Evolutionary conservation across 2,888 invertebrate species (phyloP).

Genomic region (Lepeophtheirus nordmannii): DNA sequence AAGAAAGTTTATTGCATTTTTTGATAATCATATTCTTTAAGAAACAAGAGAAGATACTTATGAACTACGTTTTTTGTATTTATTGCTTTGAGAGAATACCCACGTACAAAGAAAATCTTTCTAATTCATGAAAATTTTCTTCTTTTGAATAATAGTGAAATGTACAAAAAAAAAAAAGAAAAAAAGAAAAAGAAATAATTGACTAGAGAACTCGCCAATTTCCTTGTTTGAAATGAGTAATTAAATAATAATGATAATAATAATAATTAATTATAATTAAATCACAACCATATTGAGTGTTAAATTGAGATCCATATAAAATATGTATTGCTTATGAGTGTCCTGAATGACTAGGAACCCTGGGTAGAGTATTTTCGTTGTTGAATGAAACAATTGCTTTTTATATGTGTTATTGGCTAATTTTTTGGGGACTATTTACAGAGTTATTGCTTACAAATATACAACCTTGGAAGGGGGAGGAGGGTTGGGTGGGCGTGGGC

Average conservation of each 20-base stretch:
- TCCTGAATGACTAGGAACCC: no score
- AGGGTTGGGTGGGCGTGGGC: background rate
- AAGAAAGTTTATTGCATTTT: no score
- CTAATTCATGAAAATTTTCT: background rate
- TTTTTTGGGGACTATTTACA: background rate
- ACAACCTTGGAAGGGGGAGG: background rate
- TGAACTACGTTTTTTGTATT: background rate
- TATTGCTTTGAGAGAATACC: conserved; percentile 6
- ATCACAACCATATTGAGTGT: conserved; percentile 1
- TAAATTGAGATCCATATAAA: conserved; percentile 1
- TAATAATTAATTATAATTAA: background rate
- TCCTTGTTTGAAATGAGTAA: background rate
- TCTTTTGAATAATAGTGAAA: background rate
- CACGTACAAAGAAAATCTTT: background rate
- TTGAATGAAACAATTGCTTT: background rate
- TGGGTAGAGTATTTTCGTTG: background rate
- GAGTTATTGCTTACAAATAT: background rate
- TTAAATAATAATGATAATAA: background rate
- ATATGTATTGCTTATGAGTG: background rate
- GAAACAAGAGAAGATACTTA: no score
- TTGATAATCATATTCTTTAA: no score
- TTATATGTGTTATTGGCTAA: background rate
- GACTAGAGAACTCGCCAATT: conserved; percentile 1
- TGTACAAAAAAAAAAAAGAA: background rate
- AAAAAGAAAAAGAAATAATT: background rate